phyloP scores from a whole-genome alignment of 2,888 invertebrate genomes.

The Operophtera brumata region DNA sequence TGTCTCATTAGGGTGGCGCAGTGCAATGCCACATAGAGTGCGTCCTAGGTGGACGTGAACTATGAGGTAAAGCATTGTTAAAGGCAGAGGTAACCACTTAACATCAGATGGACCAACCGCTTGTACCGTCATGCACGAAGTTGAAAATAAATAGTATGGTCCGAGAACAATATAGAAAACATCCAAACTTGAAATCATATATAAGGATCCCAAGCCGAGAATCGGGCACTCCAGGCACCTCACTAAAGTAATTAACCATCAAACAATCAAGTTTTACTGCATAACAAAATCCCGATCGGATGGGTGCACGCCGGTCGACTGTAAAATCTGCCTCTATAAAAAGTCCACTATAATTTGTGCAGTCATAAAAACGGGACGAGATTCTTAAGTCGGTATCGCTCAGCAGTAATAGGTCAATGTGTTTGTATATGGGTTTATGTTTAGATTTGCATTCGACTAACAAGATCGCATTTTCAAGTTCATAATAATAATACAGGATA shows the following conservation, averaged over 20 bases:
- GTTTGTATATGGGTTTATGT: constrained; percentile 9
- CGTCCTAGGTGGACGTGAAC: no score
- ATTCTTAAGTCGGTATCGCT: constrained; percentile 27
- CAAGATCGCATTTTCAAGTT: background rate
- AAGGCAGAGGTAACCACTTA: no score
- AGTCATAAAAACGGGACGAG: constrained; percentile 32
- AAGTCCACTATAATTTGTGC: constrained; percentile 35
- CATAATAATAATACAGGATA: no score
- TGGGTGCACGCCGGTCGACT: constrained; percentile 33
- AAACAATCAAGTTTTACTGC: constrained; percentile 70
- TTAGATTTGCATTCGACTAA: constrained; percentile 18
- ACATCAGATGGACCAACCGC: no score
- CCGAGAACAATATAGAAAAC: background rate
- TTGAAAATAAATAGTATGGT: no score
- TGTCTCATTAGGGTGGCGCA: no score
- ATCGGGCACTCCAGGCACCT: constrained; percentile 28
- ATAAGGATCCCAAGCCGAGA: constrained; percentile 31
- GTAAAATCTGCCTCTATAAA: constrained; percentile 35
- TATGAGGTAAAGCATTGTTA: no score
- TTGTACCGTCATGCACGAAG: no score
- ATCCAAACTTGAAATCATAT: constrained; percentile 13
- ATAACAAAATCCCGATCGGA: constrained; percentile 54
- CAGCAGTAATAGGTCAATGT: constrained; percentile 19
- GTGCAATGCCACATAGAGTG: no score
- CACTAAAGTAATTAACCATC: constrained; percentile 59